Base-by-base conservation (phyloP, 2,888 invertebrate species). In the Tiphia femorata region DNA sequence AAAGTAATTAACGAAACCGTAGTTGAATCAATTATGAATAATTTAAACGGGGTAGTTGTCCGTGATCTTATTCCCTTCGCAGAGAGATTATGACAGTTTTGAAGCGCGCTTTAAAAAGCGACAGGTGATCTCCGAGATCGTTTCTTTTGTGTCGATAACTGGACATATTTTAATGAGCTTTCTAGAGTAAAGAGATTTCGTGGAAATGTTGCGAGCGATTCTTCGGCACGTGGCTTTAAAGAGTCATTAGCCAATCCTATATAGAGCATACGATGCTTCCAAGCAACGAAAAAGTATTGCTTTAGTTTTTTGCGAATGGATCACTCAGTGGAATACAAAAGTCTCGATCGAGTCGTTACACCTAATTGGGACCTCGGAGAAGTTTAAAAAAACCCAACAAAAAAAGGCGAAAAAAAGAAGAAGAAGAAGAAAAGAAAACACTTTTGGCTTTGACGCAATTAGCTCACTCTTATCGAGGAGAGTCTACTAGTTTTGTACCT, bases 401-500 rank as follows among this genome's bases (percentile, higher is more conserved):
- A n/a, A n/a, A n/a, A n/a, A n/a, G n/a, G n/a, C n/a, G n/a, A n/a
- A n/a, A n/a, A n/a, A n/a, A n/a, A n/a, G n/a, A n/a, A n/a, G n/a
- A n/a, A n/a, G n/a, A n/a, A n/a, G n/a, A n/a, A n/a, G n/a, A n/a
- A n/a, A n/a, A n/a, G n/a, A 16, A 3, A 16, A 37, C 8, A 12
- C 49, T 57, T 25, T 33, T 53, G 58, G 47, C 51, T 58, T 58
- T 40, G 56, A 21, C 40, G 42, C 16, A 29, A 55, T 49, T 19
- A 58, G 43, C 50, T 58, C 48, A 43, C 50, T 58, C 44, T 25
- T 5, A 40, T 46, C 29, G 52, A 8, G 16, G 19, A 47, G 49
- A 64, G 50, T 50, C 51, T 59, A 69, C 66, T 73, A 71, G 73
- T 71, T 74, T 79, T 74, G 72, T 80, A 78, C 78, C 76, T 76